Evolutionary conservation across 2,888 invertebrate species (phyloP), one percentile per base, ranked within the genome.

Genomic region (Tetranychus truncatus): DNA sequence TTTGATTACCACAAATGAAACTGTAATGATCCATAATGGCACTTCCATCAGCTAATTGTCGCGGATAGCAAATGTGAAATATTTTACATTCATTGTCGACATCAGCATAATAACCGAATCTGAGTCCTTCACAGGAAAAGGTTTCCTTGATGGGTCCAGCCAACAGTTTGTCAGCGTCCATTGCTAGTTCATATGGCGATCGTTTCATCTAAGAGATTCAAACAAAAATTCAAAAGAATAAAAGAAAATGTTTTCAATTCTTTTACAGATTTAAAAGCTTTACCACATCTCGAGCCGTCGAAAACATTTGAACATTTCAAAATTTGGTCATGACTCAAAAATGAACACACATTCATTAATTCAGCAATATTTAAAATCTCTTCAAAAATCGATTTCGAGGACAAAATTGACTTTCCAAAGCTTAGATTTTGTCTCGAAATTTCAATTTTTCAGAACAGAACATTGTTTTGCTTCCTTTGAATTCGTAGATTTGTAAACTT

Each of bases 41-140:
- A 15, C 11, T 15, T 55, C 55, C 55, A 55, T 55, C 55, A 55
- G 55, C 55, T 55, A 55, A 55, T 7, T 76, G 76, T 66, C 76
- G 66, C 11, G 77, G 77, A 45, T 77, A 65, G 75, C 78, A 78
- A n/a, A 78, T 77, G 74, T 78, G 78, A 76, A 78, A 78, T 75
- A 78, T 76, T 71, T 77, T 76, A 77, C 78, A 78, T 65, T 78
- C 76, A 75, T 78, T 78, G 73, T 76, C 78, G 0, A 77, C 69
- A 66, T 78, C 78, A 34, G 78, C 78, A 74, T 78, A 78, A 74
- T 78, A 78, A 1, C 78, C 78, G 24, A 76, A 76, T 15, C 74
- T 67, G 46, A 75, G 75, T 15, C 77, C 78, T 6, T 78, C 77
- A 74, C 78, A 78, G 65, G 74, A 76, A 74, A 78, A 78, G 72